Base-by-base conservation (phyloP, 2,113 vertebrate species). In the Axis porcinus region DNA sequence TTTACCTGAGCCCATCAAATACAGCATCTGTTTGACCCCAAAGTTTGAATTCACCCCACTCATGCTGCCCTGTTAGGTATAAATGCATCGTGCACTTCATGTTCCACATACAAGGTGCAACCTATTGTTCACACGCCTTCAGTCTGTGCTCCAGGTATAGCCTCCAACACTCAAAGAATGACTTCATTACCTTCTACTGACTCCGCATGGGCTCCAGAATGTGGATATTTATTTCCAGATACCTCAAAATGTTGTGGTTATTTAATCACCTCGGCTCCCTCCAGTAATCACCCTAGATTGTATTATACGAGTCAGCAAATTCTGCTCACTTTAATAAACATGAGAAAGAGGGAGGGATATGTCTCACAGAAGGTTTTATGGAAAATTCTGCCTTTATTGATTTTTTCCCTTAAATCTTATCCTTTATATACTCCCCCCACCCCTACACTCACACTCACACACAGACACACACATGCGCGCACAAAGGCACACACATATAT, bases 241-340 rank as follows among this genome's bases (percentile, higher is more conserved):
- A 91, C 97, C 96, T 98, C 96, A 95, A 87, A 97, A 97, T 97
- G 86, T 94, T 89, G 79, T 97, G 94, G 98, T 98, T 98, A 97
- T 98, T 99, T 98, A 98, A 98, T 99, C 98, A 98, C 97, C 96
- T 97, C 86, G 19, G 88, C 97, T 95, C 79, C 98, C 93, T 97
- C 95, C 83, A 92, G 98, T 98, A 98, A 98, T 98, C 98, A 98
- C 97, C 98, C 97, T 91, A 52, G 97, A 98, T 97, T 97, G 93
- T 98, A 92, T 98, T 98, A 98, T 98, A 98, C 97, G 95, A 98
- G 98, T 98, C 98, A 98, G 98, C 98, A 98, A 97, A 98, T 98
- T 98, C 98, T 67, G 89, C 96, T 92, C 91, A 95, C 97, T 98
- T 99, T 98, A 98, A 99, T 99, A 98, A 98, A 99, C 98, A 99